Conservation (phyloP, 2,888 invertebrate species). For the Achlya flavicornis region DNA sequence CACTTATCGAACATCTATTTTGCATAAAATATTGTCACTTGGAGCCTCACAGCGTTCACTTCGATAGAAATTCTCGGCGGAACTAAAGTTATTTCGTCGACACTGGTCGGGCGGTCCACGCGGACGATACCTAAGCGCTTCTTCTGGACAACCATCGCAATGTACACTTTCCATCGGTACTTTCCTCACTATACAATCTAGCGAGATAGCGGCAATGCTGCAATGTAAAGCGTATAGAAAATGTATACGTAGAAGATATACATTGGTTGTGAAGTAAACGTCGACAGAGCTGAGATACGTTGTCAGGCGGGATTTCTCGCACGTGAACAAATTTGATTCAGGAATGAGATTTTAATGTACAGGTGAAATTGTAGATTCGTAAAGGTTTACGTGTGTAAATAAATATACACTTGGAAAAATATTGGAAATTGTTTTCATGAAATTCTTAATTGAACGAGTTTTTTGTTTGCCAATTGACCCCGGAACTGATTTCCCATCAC, state of each 20-base stretch:
- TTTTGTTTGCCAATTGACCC: too few species aligned
- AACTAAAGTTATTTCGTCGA: conserved; percentile 74
- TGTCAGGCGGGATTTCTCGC: conserved; percentile 68
- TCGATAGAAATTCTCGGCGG: conserved; percentile 59
- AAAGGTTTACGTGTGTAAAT: conserved; percentile 24
- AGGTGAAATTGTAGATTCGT: conserved; percentile 55
- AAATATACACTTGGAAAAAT: conserved; percentile 7
- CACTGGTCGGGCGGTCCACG: conserved; percentile 41
- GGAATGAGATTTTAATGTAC: conserved; percentile 68
- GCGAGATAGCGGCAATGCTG: conserved; percentile 12
- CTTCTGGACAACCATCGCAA: conserved; percentile 39
- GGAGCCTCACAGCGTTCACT: conserved; percentile 53
- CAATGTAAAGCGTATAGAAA: conserved; percentile 33
- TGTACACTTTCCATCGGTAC: conserved; percentile 51
- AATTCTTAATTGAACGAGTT: conserved; percentile 14
- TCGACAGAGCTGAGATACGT: conserved; percentile 52
- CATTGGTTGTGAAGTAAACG: conserved; percentile 37
- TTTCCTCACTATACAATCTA: conserved; percentile 18
- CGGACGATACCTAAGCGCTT: conserved; percentile 31
- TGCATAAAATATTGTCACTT: conserved; percentile 25
- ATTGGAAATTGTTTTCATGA: conserved; percentile 30
- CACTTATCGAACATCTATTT: conserved; percentile 30
- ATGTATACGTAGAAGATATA: conserved; percentile 22
- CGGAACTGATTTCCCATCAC: too few species aligned
- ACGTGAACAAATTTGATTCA: conserved; percentile 74